These are phyloP conservation scores for Tetragonula carbonaria DNA, from an alignment of 2,888 invertebrate species.

Conservation along the genomic window DNA sequence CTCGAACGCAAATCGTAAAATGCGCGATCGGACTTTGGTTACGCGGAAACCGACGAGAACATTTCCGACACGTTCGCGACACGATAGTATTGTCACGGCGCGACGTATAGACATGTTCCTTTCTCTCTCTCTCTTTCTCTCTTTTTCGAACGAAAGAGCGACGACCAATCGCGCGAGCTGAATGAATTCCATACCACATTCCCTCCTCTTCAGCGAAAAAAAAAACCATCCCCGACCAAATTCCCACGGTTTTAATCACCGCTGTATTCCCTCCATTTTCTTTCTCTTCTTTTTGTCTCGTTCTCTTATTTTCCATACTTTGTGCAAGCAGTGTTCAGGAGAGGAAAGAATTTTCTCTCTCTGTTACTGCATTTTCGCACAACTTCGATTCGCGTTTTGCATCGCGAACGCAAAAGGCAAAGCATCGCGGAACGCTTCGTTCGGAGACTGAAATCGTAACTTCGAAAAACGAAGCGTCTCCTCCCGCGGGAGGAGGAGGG, in stretches of 20 bases:
- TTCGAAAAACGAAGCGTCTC: conserved; percentile 38
- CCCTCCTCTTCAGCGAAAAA: background rate
- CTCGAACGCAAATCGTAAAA: background rate
- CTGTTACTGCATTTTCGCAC: background rate
- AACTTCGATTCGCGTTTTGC: background rate
- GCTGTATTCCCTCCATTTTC: background rate
- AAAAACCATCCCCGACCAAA: background rate
- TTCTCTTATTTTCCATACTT: background rate
- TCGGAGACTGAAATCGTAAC: conserved; percentile 32
- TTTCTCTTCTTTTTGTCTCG: background rate
- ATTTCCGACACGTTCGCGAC: conserved; percentile 6
- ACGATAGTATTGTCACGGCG: background rate
- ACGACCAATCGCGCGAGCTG: background rate
- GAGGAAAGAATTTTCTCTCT: background rate
- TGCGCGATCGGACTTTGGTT: background rate
- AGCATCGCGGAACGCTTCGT: background rate
- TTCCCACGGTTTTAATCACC: conserved; percentile 35
- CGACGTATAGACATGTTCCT: background rate
- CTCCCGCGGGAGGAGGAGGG: background rate
- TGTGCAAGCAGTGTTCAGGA: conserved; percentile 1
- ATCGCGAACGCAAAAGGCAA: background rate
- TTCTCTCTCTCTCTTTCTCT: too few relatives aligned
- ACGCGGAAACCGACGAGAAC: conserved; percentile 7
- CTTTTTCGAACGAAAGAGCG: conserved; percentile 19
- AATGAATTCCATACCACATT: background rate